These are phyloP conservation scores for Catocala fraxini DNA, from an alignment of 2,888 invertebrate genomes.

Conservation along the genomic window DNA sequence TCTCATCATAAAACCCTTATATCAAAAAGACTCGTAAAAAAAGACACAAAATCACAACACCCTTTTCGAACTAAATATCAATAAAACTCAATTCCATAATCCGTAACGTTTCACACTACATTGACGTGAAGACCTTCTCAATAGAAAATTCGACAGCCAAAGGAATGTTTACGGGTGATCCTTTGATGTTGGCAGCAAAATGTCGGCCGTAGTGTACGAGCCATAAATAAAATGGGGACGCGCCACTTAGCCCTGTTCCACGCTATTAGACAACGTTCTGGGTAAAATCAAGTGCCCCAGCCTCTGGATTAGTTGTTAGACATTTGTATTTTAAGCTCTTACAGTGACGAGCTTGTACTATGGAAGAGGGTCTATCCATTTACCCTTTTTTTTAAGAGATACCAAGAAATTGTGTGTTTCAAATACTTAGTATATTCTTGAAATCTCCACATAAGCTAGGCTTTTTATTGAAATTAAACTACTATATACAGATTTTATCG, in stretches of 20 bases:
- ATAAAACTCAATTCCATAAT: constrained; percentile 43
- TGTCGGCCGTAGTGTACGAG: constrained; percentile 50
- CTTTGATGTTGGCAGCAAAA: constrained; percentile 51
- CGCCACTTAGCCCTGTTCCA: constrained; percentile 66
- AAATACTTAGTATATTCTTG: no score
- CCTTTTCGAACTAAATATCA: constrained; percentile 35
- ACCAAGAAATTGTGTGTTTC: no score
- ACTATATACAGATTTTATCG: no score
- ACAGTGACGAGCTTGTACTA: no score
- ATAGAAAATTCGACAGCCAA: constrained; percentile 40
- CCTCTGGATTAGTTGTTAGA: constrained; percentile 1
- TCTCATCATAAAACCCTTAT: constrained; percentile 7
- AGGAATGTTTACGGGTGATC: constrained; percentile 46
- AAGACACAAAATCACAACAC: constrained; percentile 16
- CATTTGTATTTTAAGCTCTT: no score
- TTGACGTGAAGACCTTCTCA: constrained; percentile 42
- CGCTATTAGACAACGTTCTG: constrained; percentile 59
- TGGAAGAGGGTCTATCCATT: no score
- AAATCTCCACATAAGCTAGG: no score
- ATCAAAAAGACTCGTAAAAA: background rate
- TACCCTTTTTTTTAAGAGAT: no score
- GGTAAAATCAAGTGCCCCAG: constrained; percentile 34
- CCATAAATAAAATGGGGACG: constrained; percentile 71
- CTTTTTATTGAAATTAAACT: no score
- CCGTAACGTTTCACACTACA: constrained; percentile 50